A percentile compares a stretch with the other conserved stretches of the same genome.
These are phyloP conservation scores for Bradynema listronoti DNA, from an alignment of 1,140 invertebrate genomes.

Conservation along the genomic window DNA sequence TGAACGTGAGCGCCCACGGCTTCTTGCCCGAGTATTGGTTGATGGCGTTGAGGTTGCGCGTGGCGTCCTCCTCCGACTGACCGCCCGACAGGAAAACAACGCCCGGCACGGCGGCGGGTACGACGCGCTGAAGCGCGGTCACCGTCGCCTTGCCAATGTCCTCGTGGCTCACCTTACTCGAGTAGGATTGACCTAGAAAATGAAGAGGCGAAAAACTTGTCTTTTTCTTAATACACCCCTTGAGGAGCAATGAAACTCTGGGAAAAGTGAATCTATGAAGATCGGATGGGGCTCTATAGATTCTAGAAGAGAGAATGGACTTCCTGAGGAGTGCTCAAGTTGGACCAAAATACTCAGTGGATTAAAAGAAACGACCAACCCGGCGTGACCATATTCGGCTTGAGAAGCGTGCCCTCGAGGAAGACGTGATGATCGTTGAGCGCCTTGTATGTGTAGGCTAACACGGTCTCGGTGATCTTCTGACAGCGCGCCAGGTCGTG, in stretches of 20 bases:
- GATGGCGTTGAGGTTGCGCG: conserved; percentile 86
- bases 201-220: too few species aligned
- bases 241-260: too few species aligned
- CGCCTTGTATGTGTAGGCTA: conserved; percentile 93
- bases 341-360: background rate
- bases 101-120: conserved; percentile 83
- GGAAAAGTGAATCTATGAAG: too few species aligned
- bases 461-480: conserved; percentile 63
- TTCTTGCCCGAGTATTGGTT: conserved; percentile 74
- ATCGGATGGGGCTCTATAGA: too few species aligned
- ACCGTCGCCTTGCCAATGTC: conserved; percentile 78
- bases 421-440: conserved; percentile 92
- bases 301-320: too few species aligned
- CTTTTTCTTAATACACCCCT: too few species aligned
- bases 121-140: conserved; percentile 75
- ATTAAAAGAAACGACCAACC: conserved; percentile 7
- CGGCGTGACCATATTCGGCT: conserved; percentile 97
- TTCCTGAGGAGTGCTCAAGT: too few species aligned
- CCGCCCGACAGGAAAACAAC: conserved; percentile 91
- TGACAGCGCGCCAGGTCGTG: background rate
- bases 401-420: conserved; percentile 91
- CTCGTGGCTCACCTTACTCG: conserved; percentile 68
- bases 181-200: conserved; percentile 66
- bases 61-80: conserved; percentile 91
- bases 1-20: conserved; percentile 92